Conservation (phyloP, 2,797 vertebrate genomes). For the Ptychobarbus kaznakovi region DNA sequence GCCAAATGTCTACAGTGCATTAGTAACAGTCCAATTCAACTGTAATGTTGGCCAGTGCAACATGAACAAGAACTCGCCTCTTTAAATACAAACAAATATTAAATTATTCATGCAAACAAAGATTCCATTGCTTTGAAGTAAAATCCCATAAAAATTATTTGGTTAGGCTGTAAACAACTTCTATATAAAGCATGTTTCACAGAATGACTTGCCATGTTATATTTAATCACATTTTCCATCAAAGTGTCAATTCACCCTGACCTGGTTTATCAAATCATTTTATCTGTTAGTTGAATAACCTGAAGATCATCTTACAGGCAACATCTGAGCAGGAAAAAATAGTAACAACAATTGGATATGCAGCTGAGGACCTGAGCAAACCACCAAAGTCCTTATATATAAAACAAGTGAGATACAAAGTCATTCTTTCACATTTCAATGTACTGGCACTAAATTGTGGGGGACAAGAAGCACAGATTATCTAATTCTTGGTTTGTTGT, state of each 20-base stretch:
- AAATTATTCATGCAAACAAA: slow-evolving; percentile 13
- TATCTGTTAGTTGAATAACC: slow-evolving; percentile 5
- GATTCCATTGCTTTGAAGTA: slow-evolving; percentile 13
- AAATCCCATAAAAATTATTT: neutral
- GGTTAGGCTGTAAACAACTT: neutral
- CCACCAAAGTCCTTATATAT: neutral
- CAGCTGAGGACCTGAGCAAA: neutral
- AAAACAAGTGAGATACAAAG: neutral
- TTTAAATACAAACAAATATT: neutral
- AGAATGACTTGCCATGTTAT: neutral
- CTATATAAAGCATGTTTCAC: neutral
- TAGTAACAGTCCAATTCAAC: neutral
- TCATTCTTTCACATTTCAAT: neutral
- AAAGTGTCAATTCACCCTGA: neutral
- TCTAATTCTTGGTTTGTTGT: slow-evolving; percentile 67
- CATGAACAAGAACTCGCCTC: neutral
- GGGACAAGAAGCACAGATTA: slow-evolving; percentile 54
- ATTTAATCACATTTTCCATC: neutral
- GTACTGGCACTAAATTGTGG: slow-evolving; percentile 29
- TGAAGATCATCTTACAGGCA: neutral
- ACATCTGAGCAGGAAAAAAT: neutral
- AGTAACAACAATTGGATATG: neutral
- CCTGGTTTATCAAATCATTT: slow-evolving; percentile 9
- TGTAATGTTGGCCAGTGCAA: neutral
- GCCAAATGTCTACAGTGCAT: neutral